These are phyloP conservation scores for Cacoxenus indagator DNA, from an alignment of 2,888 invertebrate species.

Conservation along the genomic window DNA sequence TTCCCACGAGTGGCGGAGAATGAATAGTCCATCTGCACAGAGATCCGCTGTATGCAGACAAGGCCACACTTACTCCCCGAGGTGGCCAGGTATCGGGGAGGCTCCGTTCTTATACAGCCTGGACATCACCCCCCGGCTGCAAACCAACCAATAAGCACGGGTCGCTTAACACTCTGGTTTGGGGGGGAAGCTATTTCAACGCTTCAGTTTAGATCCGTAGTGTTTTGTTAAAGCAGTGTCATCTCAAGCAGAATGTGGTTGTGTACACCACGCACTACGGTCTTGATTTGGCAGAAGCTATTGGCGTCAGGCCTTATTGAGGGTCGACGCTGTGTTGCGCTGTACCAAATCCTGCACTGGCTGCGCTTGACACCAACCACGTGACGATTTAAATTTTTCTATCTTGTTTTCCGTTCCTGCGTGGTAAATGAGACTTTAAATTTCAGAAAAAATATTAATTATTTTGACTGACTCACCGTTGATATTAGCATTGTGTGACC, in stretches of 20 bases:
- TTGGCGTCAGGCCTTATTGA: not conserved
- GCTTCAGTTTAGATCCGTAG: not conserved
- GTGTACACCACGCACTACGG: not conserved
- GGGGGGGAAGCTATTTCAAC: not conserved
- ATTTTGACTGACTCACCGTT: no score
- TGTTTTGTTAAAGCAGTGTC: not conserved
- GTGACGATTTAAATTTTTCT: no score
- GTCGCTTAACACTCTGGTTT: constrained; percentile 10
- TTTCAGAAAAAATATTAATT: no score
- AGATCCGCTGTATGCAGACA: not conserved
- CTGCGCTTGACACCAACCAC: not conserved
- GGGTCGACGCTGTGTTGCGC: not conserved
- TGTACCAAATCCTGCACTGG: not conserved
- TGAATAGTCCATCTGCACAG: not conserved
- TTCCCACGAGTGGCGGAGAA: constrained; percentile 14
- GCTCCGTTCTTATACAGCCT: constrained; percentile 21
- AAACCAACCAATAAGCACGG: constrained; percentile 24
- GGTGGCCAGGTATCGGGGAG: constrained; percentile 20
- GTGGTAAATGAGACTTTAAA: no score
- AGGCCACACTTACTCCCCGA: constrained; percentile 17
- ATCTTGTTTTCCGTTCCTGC: no score
- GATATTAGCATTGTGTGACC: no score
- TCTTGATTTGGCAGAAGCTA: not conserved
- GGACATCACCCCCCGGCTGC: constrained; percentile 13
- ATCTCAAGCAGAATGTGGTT: not conserved